A percentile compares a stretch with the other conserved stretches of the same genome.
Evolutionary conservation across 2,113 vertebrate species (phyloP).

Genomic region (Crotalus tigris): DNA sequence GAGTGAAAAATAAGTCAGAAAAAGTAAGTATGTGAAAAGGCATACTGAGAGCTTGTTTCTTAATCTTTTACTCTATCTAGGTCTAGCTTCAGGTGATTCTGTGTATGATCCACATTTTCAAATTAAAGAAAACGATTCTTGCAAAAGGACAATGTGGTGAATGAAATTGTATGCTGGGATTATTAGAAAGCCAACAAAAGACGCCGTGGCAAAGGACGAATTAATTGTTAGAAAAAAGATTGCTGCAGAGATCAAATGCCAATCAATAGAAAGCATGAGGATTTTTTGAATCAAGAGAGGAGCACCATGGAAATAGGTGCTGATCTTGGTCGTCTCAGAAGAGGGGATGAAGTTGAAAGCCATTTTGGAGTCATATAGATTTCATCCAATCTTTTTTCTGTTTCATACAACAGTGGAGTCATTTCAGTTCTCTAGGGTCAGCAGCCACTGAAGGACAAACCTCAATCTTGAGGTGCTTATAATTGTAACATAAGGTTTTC

Average conservation of each 20-base stretch:
- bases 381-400: not conserved
- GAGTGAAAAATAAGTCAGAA: not conserved
- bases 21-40: not conserved
- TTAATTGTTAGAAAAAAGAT: not conserved
- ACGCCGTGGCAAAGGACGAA: not conserved
- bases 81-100: not conserved
- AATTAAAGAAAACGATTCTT: not conserved
- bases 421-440: conserved; percentile 31
- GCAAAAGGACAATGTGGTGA: not conserved
- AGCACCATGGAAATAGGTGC: accelerated
- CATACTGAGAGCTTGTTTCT: not conserved
- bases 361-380: not conserved
- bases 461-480: conserved; percentile 38
- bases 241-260: not conserved
- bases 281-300: not conserved
- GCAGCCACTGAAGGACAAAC: conserved; percentile 23
- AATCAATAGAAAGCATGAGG: not conserved
- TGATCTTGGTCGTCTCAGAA: not conserved
- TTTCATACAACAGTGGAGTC: conserved; percentile 19
- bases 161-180: not conserved
- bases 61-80: not conserved
- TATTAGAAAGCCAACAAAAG: not conserved
- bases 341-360: not conserved
- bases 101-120: not conserved
- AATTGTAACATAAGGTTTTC: conserved; percentile 45